phyloP scores from a whole-genome alignment of 53 echinoderm and acorn worm species.

The Crossaster papposus region DNA sequence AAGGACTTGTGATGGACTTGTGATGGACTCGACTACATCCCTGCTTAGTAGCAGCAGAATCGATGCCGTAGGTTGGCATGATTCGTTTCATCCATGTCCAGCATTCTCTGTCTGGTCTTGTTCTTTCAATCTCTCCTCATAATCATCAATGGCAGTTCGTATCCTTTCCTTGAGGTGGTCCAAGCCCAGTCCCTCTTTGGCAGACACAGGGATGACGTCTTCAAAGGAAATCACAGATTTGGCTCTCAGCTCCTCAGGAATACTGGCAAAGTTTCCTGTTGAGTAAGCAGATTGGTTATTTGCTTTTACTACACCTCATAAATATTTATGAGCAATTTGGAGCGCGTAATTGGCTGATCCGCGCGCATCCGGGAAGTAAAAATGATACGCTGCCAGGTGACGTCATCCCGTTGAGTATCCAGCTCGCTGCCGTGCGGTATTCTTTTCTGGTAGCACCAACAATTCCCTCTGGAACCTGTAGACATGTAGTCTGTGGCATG shows the following conservation, averaged over 20 bases:
- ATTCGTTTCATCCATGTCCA: background rate
- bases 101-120: conserved; percentile 22
- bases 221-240: conserved; percentile 63
- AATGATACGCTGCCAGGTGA: too few species aligned
- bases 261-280: conserved; percentile 35
- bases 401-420: too few species aligned
- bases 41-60: background rate
- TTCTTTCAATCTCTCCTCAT: conserved; percentile 23
- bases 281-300: background rate
- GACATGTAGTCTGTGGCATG: too few species aligned
- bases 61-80: background rate
- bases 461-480: too few species aligned
- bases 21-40: too few species aligned
- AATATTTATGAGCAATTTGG: too few species aligned
- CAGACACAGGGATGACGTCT: conserved; percentile 74
- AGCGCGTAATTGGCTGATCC: too few species aligned
- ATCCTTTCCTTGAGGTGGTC: conserved; percentile 56
- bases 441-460: too few species aligned
- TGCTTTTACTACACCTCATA: too few species aligned
- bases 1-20: too few species aligned
- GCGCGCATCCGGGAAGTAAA: too few species aligned
- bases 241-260: conserved; percentile 51
- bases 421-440: too few species aligned
- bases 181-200: conserved; percentile 60
- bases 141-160: conserved; percentile 54